Conservation (phyloP, 2,888 invertebrate genomes). For the Labia minor region DNA sequence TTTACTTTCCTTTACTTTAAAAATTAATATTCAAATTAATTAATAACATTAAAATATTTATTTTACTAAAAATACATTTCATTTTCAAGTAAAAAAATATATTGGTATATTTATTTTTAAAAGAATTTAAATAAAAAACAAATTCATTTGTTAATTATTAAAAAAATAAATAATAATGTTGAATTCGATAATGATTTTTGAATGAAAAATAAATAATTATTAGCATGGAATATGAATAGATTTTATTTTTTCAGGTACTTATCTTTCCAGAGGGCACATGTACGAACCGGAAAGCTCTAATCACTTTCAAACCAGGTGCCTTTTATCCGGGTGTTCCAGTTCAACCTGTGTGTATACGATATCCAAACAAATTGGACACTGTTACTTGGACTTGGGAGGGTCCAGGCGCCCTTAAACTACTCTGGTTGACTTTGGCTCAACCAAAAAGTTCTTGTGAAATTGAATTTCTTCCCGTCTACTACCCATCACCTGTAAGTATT, state of each 20-base stretch:
- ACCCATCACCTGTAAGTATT: slow-evolving; percentile 40
- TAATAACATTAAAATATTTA: no score
- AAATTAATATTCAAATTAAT: background rate
- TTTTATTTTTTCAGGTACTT: slow-evolving; percentile 60
- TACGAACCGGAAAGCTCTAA: slow-evolving; percentile 83
- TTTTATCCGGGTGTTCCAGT: slow-evolving; percentile 93
- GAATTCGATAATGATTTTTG: no score
- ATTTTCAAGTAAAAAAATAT: no score
- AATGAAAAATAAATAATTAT: no score
- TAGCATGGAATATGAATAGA: no score
- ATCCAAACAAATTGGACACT: slow-evolving; percentile 79
- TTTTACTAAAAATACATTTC: no score
- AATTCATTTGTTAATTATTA: no score
- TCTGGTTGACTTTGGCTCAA: slow-evolving; percentile 83
- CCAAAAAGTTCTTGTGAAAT: slow-evolving; percentile 79
- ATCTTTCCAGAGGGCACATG: slow-evolving; percentile 97
- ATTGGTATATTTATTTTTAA: no score
- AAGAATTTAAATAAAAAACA: no score
- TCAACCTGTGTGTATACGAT: slow-evolving; percentile 85
- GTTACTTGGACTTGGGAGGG: slow-evolving; percentile 95
- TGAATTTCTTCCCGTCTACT: slow-evolving; percentile 86
- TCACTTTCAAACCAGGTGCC: slow-evolving; percentile 83
- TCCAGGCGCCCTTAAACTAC: slow-evolving; percentile 68
- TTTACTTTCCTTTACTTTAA: background rate
- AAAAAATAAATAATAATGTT: no score